Percentiles rank a stretch among this genome's conserved stretches.
Evolutionary conservation across 2,797 vertebrate genomes (phyloP).

Genomic region (Sebastes trivittatus): DNA sequence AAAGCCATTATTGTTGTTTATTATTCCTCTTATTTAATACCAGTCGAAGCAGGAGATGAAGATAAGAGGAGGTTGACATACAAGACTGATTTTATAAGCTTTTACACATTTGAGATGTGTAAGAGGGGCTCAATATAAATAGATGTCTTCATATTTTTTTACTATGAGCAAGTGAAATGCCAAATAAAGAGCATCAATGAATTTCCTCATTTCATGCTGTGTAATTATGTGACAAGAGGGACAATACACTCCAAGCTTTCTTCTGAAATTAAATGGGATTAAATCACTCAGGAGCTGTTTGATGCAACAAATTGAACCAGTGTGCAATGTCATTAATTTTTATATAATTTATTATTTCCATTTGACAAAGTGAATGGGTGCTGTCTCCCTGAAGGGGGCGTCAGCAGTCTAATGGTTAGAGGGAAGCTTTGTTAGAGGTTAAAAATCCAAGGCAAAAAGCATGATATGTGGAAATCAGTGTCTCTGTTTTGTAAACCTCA

Average conservation of each 20-base stretch:
- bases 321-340: not conserved
- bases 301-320: not conserved
- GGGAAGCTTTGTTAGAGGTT: not conserved
- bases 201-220: not conserved
- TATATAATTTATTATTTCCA: not conserved
- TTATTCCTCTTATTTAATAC: not conserved
- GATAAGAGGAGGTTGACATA: not conserved
- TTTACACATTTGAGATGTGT: not conserved
- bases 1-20: not conserved
- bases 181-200: not conserved
- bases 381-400: constrained; percentile 31
- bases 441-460: not conserved
- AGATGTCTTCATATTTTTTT: not conserved
- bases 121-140: not conserved
- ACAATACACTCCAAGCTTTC: not conserved
- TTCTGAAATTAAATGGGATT: not conserved
- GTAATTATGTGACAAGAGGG: not conserved
- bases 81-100: not conserved
- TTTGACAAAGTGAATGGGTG: not conserved
- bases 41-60: not conserved
- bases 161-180: not conserved
- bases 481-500: not conserved
- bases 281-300: not conserved
- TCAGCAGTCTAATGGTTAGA: not conserved
- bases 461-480: not conserved